Evolutionary conservation across 1,140 invertebrate species (phyloP), one percentile per base, ranked within the genome.

Genomic region (Apis dorsata): DNA sequence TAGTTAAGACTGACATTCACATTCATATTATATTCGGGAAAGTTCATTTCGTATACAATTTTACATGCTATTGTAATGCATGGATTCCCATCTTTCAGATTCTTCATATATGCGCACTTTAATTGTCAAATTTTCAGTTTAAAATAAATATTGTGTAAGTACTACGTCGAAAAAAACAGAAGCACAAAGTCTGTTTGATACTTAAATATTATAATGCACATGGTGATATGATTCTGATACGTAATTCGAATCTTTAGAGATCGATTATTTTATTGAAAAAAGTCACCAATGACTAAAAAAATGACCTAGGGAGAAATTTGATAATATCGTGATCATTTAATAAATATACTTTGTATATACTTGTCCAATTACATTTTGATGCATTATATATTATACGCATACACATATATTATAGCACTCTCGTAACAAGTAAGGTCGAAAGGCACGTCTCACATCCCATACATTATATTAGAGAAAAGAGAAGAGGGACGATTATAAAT

Each of bases 1-100:
- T 85, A 83, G 86, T 86, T 89, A 88, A 90, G 88, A 90, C 89
- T 90, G 89, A 90, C 66, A 80, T 86, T 86, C 72, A 65, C 62
- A 66, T 44, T 44, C 34, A 44, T 75, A 78, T 49, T 71, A 62
- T 74, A 80, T 79, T 49, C 75, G 34, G 85, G 73, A 80, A 57
- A 86, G 60, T 74, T 84, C 73, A 62, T 84, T 86, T 81, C 65
- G 53, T 44, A 69, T 11, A 53, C 11, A n/a, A 69, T 44, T 44
- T 49, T 44, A 84, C 70, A 59, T 57, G 75, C 81, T 89, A 83
- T 78, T 76, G 85, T 89, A 89, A 89, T 85, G 81, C 84, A 84
- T 84, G 84, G 79, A 77, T 86, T 71, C n/a, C 15, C 75, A 73
- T 66, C 11, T 12, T 24, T 24, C 24, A 72, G 17, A 24, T 21